Conservation (phyloP, 2,113 vertebrate genomes). For the Piprites chloris region DNA sequence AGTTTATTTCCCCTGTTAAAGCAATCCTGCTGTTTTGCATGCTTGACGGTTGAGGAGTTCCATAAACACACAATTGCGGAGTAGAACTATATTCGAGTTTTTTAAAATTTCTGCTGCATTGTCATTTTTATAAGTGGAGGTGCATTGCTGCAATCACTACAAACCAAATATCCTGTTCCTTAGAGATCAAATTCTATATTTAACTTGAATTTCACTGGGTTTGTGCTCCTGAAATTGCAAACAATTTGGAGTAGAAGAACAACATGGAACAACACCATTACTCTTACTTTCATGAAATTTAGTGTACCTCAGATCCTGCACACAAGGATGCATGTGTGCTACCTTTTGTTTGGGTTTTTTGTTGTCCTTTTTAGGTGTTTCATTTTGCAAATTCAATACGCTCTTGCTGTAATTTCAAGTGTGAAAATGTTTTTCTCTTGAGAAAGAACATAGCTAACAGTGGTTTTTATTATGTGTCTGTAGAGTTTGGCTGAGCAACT, state of each 20-base stretch:
- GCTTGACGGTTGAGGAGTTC: not conserved
- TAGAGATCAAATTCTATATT: not conserved
- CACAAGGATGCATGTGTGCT: not conserved
- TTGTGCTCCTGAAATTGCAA: not conserved
- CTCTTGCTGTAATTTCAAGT: not conserved
- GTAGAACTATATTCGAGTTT: not conserved
- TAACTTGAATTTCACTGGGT: not conserved
- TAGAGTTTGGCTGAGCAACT: not conserved
- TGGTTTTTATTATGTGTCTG: not conserved
- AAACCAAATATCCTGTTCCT: not conserved
- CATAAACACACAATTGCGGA: not conserved
- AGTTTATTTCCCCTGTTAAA: not conserved
- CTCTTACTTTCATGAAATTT: not conserved
- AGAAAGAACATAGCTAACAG: not conserved
- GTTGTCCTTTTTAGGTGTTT: slow-evolving; percentile 14
- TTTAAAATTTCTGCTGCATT: not conserved
- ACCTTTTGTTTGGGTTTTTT: not conserved
- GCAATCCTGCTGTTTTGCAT: not conserved
- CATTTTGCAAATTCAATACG: slow-evolving; percentile 14
- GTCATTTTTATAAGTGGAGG: not conserved
- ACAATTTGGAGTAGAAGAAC: not conserved
- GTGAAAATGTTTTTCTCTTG: not conserved
- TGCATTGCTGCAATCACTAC: not conserved
- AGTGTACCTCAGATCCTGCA: not conserved
- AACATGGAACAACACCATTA: accelerated